Conservation (phyloP, 2,888 invertebrate species). For the Calameuta pallipes region DNA sequence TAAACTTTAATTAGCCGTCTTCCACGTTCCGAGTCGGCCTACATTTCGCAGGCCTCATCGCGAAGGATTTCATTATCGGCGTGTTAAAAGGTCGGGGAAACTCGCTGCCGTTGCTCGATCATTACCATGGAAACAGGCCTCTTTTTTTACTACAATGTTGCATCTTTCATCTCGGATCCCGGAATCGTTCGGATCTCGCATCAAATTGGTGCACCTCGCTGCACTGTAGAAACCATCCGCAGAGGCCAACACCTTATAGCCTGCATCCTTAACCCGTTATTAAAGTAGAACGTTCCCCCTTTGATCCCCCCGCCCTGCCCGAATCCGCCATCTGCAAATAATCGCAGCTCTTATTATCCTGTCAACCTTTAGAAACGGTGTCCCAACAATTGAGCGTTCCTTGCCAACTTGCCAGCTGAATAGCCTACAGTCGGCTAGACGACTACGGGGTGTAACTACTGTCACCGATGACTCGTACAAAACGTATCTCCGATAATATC, state of each 20-base stretch:
- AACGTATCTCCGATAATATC: conserved; percentile 11
- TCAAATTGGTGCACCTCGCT: not conserved
- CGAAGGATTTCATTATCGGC: not conserved
- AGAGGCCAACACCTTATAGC: not conserved
- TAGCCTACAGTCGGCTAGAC: not conserved
- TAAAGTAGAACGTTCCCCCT: not conserved
- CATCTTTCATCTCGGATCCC: not conserved
- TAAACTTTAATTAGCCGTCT: conserved; percentile 17
- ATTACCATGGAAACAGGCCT: not conserved
- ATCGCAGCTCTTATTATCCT: not conserved
- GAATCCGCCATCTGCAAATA: not conserved
- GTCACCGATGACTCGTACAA: conserved; percentile 13
- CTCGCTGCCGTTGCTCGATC: not conserved
- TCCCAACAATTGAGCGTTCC: not conserved
- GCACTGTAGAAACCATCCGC: not conserved
- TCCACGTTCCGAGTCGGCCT: conserved; percentile 3
- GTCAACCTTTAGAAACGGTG: not conserved
- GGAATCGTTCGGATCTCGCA: not conserved
- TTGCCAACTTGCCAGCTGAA: not conserved
- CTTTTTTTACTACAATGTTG: not conserved
- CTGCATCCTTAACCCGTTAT: not conserved
- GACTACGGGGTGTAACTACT: not conserved
- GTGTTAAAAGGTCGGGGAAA: not conserved
- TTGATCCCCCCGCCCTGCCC: not conserved
- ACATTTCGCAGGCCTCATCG: not conserved